Conservation (phyloP, 2,113 vertebrate species). For the Actenoides lindsayi region DNA sequence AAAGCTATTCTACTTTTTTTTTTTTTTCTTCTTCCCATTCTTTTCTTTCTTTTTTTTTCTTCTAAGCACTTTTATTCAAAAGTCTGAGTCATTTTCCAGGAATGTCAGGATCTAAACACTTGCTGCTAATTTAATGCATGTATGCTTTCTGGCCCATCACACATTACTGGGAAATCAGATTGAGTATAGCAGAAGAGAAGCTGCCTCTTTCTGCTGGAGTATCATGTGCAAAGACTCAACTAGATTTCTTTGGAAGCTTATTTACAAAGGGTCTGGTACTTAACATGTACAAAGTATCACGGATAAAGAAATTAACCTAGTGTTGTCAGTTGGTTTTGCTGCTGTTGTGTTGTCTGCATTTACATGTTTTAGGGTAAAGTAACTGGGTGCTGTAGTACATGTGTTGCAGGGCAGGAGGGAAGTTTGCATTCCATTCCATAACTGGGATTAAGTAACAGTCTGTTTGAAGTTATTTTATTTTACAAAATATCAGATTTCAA, state of each 20-base stretch:
- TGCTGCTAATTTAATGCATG: neutral
- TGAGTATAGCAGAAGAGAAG: neutral
- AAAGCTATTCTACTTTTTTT: neutral
- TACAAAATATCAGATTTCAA: slow-evolving; percentile 36
- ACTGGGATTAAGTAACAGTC: slow-evolving; percentile 26
- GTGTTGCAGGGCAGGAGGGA: neutral
- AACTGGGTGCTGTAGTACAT: neutral
- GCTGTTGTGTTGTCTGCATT: neutral
- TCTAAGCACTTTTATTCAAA: neutral
- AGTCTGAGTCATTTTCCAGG: slow-evolving; percentile 36
- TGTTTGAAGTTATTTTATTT: slow-evolving; percentile 44
- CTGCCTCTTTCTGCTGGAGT: neutral
- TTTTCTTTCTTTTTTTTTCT: neutral
- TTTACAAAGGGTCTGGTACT: neutral
- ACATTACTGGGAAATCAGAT: neutral
- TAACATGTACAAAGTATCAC: neutral
- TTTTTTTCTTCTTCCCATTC: neutral
- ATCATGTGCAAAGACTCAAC: neutral
- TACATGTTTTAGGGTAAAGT: neutral
- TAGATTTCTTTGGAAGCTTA: neutral
- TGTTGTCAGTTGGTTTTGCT: neutral
- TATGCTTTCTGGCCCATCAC: neutral
- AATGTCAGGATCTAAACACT: slow-evolving; percentile 19
- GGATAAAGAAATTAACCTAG: neutral
- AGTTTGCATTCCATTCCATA: slow-evolving; percentile 16